Evolutionary conservation across 2,113 vertebrate genomes (phyloP).

Genomic region (Chrysemys picta): DNA sequence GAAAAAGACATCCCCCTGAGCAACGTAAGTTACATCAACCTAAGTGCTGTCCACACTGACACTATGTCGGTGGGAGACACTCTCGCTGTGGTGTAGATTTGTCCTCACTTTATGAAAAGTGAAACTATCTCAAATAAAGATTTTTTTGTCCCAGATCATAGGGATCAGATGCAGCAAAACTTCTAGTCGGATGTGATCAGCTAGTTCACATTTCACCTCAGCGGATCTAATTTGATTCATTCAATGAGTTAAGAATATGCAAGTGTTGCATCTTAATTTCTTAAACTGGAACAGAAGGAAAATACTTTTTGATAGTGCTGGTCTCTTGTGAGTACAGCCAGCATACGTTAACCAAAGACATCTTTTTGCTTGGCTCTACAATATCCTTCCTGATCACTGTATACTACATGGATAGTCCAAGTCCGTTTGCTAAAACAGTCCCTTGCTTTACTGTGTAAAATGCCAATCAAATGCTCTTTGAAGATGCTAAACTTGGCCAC

Average conservation of each 20-base stretch:
- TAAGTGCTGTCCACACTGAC: too few species aligned
- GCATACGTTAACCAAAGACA: conserved; percentile 5
- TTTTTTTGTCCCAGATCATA: conserved; percentile 3
- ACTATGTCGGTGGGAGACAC: too few species aligned
- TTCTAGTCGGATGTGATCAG: neutral
- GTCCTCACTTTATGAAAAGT: neutral
- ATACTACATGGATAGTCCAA: neutral
- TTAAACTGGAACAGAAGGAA: neutral
- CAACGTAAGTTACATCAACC: too few species aligned
- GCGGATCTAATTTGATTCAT: neutral
- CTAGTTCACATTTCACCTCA: neutral
- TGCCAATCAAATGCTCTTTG: neutral
- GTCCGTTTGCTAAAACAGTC: neutral
- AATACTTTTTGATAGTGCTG: neutral
- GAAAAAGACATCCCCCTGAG: too few species aligned
- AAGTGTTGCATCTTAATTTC: neutral
- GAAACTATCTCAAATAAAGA: neutral
- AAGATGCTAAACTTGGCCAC: neutral
- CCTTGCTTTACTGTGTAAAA: neutral
- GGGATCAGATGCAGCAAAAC: neutral
- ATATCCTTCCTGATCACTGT: neutral
- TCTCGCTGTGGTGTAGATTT: too few species aligned
- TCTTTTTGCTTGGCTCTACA: neutral
- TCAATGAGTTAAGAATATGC: neutral
- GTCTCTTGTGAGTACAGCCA: conserved; percentile 21